Evolutionary conservation across 2,888 invertebrate species (phyloP), one percentile per base, ranked within the genome.

Genomic region (Drosophila meridiana): DNA sequence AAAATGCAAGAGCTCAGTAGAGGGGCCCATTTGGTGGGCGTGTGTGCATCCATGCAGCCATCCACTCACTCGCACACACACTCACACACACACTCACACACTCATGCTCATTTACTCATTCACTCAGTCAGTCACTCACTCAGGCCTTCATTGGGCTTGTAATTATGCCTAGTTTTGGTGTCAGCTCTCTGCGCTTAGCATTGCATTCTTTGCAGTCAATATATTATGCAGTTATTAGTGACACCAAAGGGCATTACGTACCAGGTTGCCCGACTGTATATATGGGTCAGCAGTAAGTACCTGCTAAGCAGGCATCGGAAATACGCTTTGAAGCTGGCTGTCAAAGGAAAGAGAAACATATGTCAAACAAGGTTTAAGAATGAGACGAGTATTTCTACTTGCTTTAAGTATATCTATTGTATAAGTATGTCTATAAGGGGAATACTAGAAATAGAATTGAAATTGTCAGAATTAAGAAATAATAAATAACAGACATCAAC

Each of bases 1-100:
- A 80, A 87, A 90, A 87, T 88, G 86, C 86, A 86, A 77, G 71
- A 69, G 90, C 73, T 60, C 62, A 67, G 88, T 72, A 52, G 50
- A 60, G 56, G 47, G 64, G 78, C 52, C 36, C 52, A 56, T 48
- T 28, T 48, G 59, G 14, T 61, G 28, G 38, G 52, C 36, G 58
- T 56, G 50, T 45, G 30, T 69, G 76, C 69, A 80, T 52, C 28
- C 68, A 20, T 45, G 20, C 14, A 9, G 14, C 47, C n/a, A 63
- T 11, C 62, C 65, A 60, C 38, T 53, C 65, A 58, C 50, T 48
- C 48, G 30, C 7, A n/a, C 14, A 40, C 40, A 14, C 38, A 0
- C 40, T 6, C 38, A 0, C 40, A 38, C 68, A 57, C 43, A 57
- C 57, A 57, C 9, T 58, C 63, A 63, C 34, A 47, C 65, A 58